Evolutionary conservation across 2,797 vertebrate genomes (phyloP).

Genomic region (Tapera naevia): DNA sequence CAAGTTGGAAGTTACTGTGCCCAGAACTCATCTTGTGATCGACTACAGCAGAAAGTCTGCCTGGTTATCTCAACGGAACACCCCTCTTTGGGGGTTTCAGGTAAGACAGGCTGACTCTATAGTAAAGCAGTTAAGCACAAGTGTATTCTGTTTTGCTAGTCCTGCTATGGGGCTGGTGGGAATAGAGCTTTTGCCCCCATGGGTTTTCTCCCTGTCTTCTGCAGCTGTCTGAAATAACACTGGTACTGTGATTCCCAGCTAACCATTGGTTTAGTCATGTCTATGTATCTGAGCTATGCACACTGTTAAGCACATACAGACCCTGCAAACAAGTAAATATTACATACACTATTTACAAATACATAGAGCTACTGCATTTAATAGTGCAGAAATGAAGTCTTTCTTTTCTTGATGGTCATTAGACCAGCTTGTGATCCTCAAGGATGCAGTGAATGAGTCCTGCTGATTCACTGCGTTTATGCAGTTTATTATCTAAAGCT

Average conservation of each 20-base stretch:
- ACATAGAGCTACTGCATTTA: neutral
- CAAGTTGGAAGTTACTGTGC: neutral
- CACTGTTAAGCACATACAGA: neutral
- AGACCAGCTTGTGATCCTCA: neutral
- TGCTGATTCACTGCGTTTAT: conserved; percentile 23
- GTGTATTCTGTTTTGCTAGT: neutral
- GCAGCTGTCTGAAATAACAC: neutral
- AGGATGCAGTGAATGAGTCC: neutral
- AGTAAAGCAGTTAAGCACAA: neutral
- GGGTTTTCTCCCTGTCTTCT: neutral
- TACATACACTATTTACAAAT: neutral
- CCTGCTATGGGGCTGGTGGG: neutral
- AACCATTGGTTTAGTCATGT: neutral
- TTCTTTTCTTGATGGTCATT: neutral
- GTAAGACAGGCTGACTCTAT: neutral
- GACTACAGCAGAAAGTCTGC: neutral
- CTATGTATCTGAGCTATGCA: neutral
- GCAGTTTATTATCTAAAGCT: neutral
- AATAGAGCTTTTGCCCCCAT: neutral
- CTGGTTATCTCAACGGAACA: neutral
- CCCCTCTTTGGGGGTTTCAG: neutral
- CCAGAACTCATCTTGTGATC: neutral
- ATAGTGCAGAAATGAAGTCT: neutral
- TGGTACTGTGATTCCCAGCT: neutral
- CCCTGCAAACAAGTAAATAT: neutral